Base-by-base conservation (phyloP, 1,140 invertebrate genomes). In the Homarus americanus region DNA sequence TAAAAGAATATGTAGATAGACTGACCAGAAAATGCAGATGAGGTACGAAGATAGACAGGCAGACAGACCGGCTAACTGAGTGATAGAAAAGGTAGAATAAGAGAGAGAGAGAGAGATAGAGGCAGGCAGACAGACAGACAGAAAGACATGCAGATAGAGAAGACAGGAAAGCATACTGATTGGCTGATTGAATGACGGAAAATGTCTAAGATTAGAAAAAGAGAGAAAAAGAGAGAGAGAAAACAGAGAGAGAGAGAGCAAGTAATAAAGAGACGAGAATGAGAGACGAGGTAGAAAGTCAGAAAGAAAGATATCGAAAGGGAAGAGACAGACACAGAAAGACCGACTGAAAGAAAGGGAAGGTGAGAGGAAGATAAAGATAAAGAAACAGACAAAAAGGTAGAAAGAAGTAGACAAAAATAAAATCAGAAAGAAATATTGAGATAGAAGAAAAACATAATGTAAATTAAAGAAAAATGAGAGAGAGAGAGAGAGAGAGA, bases 401-500 rank as follows among this genome's bases (percentile, higher is more conserved):
- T 49, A 17, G 17, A 49, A 49, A 17, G 9, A 0, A 10, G 44
- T 17, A 49, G 44, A 49, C 9, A 49, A 49, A 49, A 17, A 10
- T 49, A 17, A 17, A 49, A 10, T 10, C 17, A 49, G 44, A 9
- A 49, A 17, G 1, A 17, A 10, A 17, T 17, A 49, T 10, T 1
- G 44, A 17, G 44, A 17, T 0, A 17, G 1, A 41, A 2, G 38
- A 10, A 0, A 20, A 41, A 20, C 17, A 40, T 40, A 79, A 41
- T 4, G 38, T 1, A 0, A 79, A 79, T 9, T 36, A 79, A 12
- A 79, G 38, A 2, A 79, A 79, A 12, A 41, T 2, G n/a, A 69
- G 63, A 69, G 63, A 69, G 63, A 69, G 63, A 20, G n/a, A 69
- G n/a, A 69, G 63, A 69, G 63, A 66, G 63, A 69, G 63, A 69